Conservation (phyloP, 2,113 vertebrate genomes). For the Crotalus helleri region DNA sequence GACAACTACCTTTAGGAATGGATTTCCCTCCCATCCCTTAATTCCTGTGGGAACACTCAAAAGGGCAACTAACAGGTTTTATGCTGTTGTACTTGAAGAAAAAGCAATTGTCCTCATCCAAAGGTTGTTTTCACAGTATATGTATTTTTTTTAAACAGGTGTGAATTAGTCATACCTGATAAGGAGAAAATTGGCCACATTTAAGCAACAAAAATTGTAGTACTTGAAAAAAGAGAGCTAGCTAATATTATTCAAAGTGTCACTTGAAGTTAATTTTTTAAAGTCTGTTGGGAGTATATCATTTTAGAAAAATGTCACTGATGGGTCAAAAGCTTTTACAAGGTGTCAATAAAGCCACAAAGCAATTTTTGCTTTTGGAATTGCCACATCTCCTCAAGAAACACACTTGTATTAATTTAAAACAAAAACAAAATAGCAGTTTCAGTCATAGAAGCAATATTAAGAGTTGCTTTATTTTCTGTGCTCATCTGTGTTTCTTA, state of each 20-base stretch:
- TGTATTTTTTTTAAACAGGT: constrained; percentile 2
- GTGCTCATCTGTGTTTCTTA: not conserved
- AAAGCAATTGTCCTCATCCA: constrained; percentile 32
- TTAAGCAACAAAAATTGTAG: constrained; percentile 45
- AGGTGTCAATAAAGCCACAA: constrained; percentile 1
- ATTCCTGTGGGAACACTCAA: not conserved
- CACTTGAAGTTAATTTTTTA: constrained; percentile 53
- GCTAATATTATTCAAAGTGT: constrained; percentile 42
- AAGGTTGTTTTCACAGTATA: constrained; percentile 21
- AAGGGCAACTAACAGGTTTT: not conserved
- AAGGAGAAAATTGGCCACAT: constrained; percentile 35
- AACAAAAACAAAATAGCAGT: not conserved
- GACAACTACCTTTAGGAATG: not conserved
- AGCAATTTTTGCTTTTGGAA: constrained; percentile 20
- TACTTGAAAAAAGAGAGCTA: constrained; percentile 51
- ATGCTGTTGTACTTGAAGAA: not conserved
- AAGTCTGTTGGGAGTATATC: not conserved
- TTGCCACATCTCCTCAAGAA: accelerated
- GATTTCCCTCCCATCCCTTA: not conserved
- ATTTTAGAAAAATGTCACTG: constrained; percentile 19
- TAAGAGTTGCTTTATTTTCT: not conserved
- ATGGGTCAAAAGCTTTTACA: not conserved
- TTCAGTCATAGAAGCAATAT: not conserved
- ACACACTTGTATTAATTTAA: not conserved
- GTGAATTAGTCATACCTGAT: constrained; percentile 47